Percentiles rank a stretch among this genome's conserved stretches.
phyloP scores from a whole-genome alignment of 1,140 invertebrate species.

The Drosophila kikkawai region DNA sequence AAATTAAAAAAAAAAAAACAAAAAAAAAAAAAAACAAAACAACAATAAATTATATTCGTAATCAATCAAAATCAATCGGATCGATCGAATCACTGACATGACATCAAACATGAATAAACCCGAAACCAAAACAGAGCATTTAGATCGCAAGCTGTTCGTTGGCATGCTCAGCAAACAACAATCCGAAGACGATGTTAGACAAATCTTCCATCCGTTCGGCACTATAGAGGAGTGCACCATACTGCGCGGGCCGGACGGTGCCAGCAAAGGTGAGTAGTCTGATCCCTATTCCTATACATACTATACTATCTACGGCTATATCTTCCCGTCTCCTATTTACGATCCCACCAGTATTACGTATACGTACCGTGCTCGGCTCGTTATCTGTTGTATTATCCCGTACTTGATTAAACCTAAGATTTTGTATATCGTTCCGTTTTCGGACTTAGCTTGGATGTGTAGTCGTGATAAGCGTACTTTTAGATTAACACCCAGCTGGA shows the following conservation, averaged over 20 bases:
- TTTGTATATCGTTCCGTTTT: constrained; percentile 55
- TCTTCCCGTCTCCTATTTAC: constrained; percentile 9
- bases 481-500: not conserved
- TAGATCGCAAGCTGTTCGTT: constrained; percentile 99
- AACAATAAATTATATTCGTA: constrained; percentile 21
- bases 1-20: constrained; percentile 1
- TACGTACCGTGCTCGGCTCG: constrained; percentile 76
- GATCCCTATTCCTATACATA: constrained; percentile 11
- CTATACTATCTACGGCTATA: constrained; percentile 38
- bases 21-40: constrained; percentile 14
- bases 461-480: constrained; percentile 20
- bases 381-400: constrained; percentile 67
- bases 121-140: constrained; percentile 75
- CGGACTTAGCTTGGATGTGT: constrained; percentile 47
- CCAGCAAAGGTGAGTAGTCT: constrained; percentile 94
- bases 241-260: constrained; percentile 97
- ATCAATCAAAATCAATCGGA: constrained; percentile 45
- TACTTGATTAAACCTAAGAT: constrained; percentile 24
- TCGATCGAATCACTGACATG: constrained; percentile 42
- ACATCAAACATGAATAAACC: constrained; percentile 43
- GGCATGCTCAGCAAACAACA: constrained; percentile 99
- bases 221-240: constrained; percentile 99
- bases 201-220: constrained; percentile 98
- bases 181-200: constrained; percentile 98
- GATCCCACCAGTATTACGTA: constrained; percentile 45